Evolutionary conservation across 2,888 invertebrate species (phyloP).

Genomic region (Hofmannophila pseudospretella): DNA sequence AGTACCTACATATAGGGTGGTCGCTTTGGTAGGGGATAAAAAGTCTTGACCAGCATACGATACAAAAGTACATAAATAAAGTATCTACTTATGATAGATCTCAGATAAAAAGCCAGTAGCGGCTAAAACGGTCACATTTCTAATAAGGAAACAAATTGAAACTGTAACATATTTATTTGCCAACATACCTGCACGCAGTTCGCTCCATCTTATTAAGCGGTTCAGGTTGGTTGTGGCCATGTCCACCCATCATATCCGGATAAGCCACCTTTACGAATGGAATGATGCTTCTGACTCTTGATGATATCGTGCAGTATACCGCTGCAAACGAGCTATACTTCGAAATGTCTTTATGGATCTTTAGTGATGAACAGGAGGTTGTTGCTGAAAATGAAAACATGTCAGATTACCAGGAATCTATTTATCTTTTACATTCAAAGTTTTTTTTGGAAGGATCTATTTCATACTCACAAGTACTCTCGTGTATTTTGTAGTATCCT

Average conservation of each 20-base stretch:
- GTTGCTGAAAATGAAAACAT: slow-evolving; percentile 39
- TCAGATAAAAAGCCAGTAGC: too few species aligned
- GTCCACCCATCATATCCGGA: slow-evolving; percentile 83
- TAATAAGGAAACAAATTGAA: too few species aligned
- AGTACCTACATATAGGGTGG: too few species aligned
- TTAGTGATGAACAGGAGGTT: slow-evolving; percentile 59
- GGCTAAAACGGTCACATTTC: too few species aligned
- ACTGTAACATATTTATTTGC: too few species aligned
- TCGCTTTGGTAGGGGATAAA: too few species aligned
- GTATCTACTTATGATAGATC: too few species aligned
- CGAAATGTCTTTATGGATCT: slow-evolving; percentile 66
- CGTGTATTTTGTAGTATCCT: slow-evolving; percentile 54
- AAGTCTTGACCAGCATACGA: too few species aligned
- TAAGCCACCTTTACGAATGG: slow-evolving; percentile 86
- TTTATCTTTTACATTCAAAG: too few species aligned
- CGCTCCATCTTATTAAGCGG: slow-evolving; percentile 77
- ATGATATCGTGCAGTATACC: slow-evolving; percentile 76
- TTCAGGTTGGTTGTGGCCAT: slow-evolving; percentile 75
- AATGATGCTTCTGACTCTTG: slow-evolving; percentile 79
- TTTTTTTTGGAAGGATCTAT: too few species aligned
- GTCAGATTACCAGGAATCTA: too few species aligned
- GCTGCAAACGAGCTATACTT: slow-evolving; percentile 51
- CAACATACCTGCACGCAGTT: slow-evolving; percentile 68
- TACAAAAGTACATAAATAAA: too few species aligned
- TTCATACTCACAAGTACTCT: slow-evolving; percentile 60